phyloP scores from a whole-genome alignment of 2,888 invertebrate species.

The Zonitis immaculata region DNA sequence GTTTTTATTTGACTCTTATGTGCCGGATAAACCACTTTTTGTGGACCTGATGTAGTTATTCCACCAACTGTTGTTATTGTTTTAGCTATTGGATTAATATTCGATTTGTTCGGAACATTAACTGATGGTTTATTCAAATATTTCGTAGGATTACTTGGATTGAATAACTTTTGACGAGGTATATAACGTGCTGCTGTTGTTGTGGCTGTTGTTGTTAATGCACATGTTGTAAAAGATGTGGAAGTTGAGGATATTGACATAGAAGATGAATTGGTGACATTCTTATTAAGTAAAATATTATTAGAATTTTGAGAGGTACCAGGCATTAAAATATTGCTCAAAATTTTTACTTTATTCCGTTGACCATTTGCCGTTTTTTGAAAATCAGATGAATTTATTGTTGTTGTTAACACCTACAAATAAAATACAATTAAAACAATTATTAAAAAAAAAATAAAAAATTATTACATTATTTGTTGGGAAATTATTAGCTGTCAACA shows the following conservation, averaged over 20 bases:
- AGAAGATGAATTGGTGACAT: slow-evolving; percentile 20
- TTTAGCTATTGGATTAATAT: slow-evolving; percentile 25
- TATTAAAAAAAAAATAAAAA: background rate
- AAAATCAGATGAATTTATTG: slow-evolving; percentile 18
- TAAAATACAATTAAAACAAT: background rate
- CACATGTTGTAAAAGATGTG: background rate
- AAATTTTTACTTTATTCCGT: slow-evolving; percentile 46
- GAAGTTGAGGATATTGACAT: slow-evolving; percentile 10
- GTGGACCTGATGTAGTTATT: slow-evolving; percentile 16
- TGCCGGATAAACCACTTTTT: slow-evolving; percentile 37
- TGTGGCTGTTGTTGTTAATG: background rate
- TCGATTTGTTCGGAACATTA: slow-evolving; percentile 27
- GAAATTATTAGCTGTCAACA: slow-evolving; percentile 43
- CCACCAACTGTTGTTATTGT: background rate
- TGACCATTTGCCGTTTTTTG: slow-evolving; percentile 43
- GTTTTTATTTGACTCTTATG: slow-evolving; percentile 44
- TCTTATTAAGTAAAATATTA: slow-evolving; percentile 40
- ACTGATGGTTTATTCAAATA: slow-evolving; percentile 36
- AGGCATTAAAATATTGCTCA: slow-evolving; percentile 43
- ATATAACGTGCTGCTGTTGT: slow-evolving; percentile 32
- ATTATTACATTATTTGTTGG: slow-evolving; percentile 43
- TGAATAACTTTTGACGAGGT: slow-evolving; percentile 40
- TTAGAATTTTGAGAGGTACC: slow-evolving; percentile 33
- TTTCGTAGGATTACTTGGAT: slow-evolving; percentile 38
- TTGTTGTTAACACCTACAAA: slow-evolving; percentile 26